Conservation (phyloP, 23 tunicate species). For the Oikopleura dioica region DNA sequence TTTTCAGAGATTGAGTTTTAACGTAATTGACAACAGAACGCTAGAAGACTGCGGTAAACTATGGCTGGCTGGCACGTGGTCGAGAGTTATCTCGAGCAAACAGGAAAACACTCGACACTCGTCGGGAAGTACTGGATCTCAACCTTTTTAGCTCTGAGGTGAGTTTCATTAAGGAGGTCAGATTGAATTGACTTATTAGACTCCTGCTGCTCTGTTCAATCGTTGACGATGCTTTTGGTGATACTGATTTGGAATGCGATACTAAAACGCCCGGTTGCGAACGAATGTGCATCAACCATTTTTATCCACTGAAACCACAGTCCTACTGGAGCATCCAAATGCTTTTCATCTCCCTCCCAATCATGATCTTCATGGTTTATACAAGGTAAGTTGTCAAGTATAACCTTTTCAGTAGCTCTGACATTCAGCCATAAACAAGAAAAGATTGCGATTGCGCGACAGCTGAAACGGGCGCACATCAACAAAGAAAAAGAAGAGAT, state of each 20-base stretch:
- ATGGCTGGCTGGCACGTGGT: constrained; percentile 13
- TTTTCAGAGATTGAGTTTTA: no score
- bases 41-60: background rate
- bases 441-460: background rate
- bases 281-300: constrained; percentile 7
- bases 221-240: constrained; percentile 1
- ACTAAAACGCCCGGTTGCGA: constrained; percentile 13
- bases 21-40: no score
- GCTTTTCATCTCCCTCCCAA: constrained; percentile 9
- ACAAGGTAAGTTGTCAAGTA: background rate
- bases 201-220: background rate
- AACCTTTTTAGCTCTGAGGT: background rate
- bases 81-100: background rate
- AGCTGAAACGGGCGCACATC: background rate
- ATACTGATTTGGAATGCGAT: constrained; percentile 3
- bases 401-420: background rate
- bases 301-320: background rate
- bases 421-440: constrained; percentile 6
- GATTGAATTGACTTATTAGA: no score
- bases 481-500: background rate
- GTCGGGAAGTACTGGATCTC: constrained; percentile 2
- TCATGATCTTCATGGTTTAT: constrained; percentile 3
- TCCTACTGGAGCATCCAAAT: constrained; percentile 9
- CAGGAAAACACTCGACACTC: constrained; percentile 11
- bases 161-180: no score